Evolutionary conservation across 1,140 invertebrate species (phyloP), one percentile per base, ranked within the genome.

Genomic region (Drosophila insularis): DNA sequence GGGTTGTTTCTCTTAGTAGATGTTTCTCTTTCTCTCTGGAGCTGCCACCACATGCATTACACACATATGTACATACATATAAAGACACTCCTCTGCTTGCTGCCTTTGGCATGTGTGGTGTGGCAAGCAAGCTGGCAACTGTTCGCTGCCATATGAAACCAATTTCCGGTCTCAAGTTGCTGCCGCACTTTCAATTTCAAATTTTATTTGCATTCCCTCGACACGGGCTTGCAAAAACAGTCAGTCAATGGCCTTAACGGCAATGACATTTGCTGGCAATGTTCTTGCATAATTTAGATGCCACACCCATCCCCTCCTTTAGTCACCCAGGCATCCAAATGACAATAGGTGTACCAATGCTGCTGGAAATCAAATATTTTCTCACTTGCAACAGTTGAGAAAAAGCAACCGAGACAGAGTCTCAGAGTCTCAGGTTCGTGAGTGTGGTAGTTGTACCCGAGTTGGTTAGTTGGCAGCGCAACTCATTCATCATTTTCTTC

Each of bases 401-500:
- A 74, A 74, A 59, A 72, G 60, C 58, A 56, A 71, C 4, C n/a
- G 7, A 46, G 14, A 19, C 5, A 46, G 43, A 7, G 14, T 35
- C 27, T 27, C n/a, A n/a, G n/a, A n/a, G 13, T 35, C 27, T 27
- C 27, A 27, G 32, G 32, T 35, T 35, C 8, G 31, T 2, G 14
- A 35, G 8, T 31, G 14, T 19, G 54, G 68, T 71, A 21, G 32
- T 64, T 39, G 53, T 60, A 71, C 61, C 58, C 35, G 75, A 56
- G 63, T 23, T 59, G 21, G 17, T 50, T 72, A 50, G 14, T 72
- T 61, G 58, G 54, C 40, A 68, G 74, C 43, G 5, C 40, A 32
- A 62, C 78, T 80, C 84, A 87, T 87, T 87, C 80, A 87, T 87
- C 80, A 89, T 87, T 78, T 50, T 50, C 43, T 50, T 50, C 43